Evolutionary conservation across 2,888 invertebrate species (phyloP), one percentile per base, ranked within the genome.

Genomic region (Eudasyphora cyanicolor): DNA sequence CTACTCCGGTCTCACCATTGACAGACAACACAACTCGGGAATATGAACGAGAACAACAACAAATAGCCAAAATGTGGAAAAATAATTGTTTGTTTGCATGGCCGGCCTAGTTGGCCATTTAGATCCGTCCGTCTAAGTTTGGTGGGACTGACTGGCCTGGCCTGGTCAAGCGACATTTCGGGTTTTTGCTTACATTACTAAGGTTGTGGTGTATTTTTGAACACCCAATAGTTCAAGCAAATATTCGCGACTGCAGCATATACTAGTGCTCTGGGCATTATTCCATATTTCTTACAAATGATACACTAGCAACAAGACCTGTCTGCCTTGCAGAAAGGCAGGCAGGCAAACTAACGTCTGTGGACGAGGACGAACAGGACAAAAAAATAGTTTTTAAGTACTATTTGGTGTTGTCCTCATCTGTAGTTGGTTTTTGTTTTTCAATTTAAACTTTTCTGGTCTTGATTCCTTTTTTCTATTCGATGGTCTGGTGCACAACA

Each of bases 121-220:
- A 49, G 49, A 7, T 35, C 6, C 35, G 6, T 5, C 51, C 5
- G 51, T 10, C 7, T 32, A 14, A 12, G 45, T 45, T 38, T 10
- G 45, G 7, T n/a, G 1, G 45, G 12, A 7, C 38, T 8, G 2
- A 45, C 12, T n/a, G 2, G n/a, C 2, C n/a, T 45, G n/a, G 27
- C 49, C 42, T 82, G 79, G 78, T 79, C 79, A 79, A 79, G 82
- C 78, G 78, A 82, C 82, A 82, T 62, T 78, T 78, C 62, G 4
- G 21, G 17, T 1, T 51, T 49, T 6, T 49, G 17, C 38, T 38
- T 49, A 6, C 49, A 7, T 2, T 49, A 49, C 49, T 19, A 38
- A 38, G 49, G 49, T 4, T 49, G 17, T 49, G 19, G 2, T 38
- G 12, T 7, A 8, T 5, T 38, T 38, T 5, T 38, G 77, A 77